These are phyloP conservation scores for Eurytoma californica DNA, from an alignment of 2,888 invertebrate genomes.

Conservation along the genomic window DNA sequence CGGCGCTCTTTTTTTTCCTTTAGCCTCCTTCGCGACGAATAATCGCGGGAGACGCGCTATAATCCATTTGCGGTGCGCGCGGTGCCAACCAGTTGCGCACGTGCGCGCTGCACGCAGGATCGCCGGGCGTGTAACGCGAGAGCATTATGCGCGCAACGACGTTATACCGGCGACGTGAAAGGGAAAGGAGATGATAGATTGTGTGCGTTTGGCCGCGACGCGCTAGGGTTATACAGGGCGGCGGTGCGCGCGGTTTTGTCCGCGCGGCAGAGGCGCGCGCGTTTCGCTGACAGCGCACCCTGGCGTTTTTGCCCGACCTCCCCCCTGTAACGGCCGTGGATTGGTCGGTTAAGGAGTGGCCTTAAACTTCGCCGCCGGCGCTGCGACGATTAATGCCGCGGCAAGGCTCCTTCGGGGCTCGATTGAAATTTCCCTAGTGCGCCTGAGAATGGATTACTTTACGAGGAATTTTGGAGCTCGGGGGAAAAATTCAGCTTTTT, in stretches of 20 bases:
- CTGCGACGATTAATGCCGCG: too few relatives aligned
- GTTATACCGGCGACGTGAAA: neutral
- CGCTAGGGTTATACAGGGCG: too few relatives aligned
- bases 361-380: too few relatives aligned
- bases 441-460: too few relatives aligned
- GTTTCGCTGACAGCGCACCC: neutral
- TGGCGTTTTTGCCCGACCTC: too few relatives aligned
- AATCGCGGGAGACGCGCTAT: neutral
- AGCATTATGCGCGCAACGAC: neutral
- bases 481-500: too few relatives aligned
- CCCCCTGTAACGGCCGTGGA: too few relatives aligned
- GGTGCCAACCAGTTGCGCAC: neutral
- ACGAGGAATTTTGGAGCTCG: too few relatives aligned
- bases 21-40: neutral
- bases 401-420: too few relatives aligned
- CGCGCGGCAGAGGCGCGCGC: neutral
- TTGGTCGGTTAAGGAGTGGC: too few relatives aligned
- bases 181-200: constrained; percentile 35
- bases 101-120: neutral
- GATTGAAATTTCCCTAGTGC: too few relatives aligned
- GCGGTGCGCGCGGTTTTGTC: neutral
- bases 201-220: neutral
- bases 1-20: neutral
- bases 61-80: neutral
- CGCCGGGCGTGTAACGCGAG: neutral